A percentile compares a stretch with the other conserved stretches of the same genome.
These are phyloP conservation scores for Coptodon rendalli DNA, from an alignment of 2,113 vertebrate genomes.

Conservation along the genomic window DNA sequence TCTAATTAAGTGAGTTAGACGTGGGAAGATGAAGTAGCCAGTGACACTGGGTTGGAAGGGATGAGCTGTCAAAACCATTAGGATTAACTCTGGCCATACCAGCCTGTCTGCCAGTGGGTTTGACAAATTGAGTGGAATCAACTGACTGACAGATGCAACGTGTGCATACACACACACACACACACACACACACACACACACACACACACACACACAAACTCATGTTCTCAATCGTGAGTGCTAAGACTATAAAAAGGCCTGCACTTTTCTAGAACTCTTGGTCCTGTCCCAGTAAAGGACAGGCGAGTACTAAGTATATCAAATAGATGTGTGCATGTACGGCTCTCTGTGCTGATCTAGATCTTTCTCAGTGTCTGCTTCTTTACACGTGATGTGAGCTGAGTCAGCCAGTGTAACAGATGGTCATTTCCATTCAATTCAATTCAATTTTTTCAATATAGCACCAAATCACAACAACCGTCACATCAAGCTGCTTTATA, in stretches of 20 bases:
- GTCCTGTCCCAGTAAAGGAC: neutral
- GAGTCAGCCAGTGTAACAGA: neutral
- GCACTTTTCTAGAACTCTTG: neutral
- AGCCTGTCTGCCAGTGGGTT: neutral
- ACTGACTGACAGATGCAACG: slow-evolving; percentile 68
- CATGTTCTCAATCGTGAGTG: neutral
- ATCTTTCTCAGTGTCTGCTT: neutral
- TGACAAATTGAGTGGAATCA: slow-evolving; percentile 76
- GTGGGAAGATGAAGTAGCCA: neutral
- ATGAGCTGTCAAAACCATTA: slow-evolving; percentile 70
- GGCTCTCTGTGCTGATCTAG: neutral
- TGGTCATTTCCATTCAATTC: neutral
- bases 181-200: slow-evolving; percentile 7
- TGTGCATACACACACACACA: neutral
- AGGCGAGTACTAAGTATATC: neutral
- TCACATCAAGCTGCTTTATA: neutral
- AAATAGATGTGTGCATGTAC: neutral
- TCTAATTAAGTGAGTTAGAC: neutral
- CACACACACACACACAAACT: neutral
- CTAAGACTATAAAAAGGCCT: neutral
- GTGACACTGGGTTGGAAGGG: slow-evolving; percentile 58
- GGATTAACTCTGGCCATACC: slow-evolving; percentile 49
- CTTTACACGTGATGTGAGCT: neutral
- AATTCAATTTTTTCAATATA: neutral
- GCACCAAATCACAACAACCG: neutral